Conservation (phyloP, 92 coral and sea anemone species). For the Zoanthus gigantus region DNA sequence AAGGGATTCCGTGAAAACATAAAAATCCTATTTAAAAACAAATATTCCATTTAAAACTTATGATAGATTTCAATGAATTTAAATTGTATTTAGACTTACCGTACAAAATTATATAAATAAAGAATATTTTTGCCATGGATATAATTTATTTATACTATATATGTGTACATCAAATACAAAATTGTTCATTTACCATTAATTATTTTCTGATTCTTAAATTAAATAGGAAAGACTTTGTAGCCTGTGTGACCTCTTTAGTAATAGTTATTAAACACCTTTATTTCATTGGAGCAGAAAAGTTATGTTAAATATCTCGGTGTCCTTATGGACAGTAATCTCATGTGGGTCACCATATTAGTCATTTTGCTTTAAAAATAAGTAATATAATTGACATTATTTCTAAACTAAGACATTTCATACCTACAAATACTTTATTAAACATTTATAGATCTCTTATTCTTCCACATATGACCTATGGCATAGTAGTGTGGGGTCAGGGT, state of each 20-base stretch:
- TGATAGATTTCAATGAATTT: background rate
- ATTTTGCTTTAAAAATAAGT: no score
- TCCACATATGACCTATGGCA: no score
- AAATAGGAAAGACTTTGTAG: background rate
- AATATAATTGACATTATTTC: no score
- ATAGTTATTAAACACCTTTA: background rate
- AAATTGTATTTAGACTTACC: background rate
- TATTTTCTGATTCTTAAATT: background rate
- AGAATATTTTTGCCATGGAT: background rate
- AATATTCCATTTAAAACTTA: background rate
- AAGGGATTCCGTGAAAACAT: no score
- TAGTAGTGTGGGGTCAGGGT: no score
- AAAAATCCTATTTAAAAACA: background rate
- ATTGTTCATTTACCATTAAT: background rate
- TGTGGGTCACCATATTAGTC: no score
- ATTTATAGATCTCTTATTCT: no score
- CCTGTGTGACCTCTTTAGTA: background rate
- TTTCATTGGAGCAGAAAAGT: no score
- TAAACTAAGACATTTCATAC: no score
- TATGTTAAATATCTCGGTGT: no score
- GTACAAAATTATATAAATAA: background rate
- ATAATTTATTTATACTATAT: background rate
- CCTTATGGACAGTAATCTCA: no score
- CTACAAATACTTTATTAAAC: no score
- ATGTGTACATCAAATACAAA: background rate